Evolutionary conservation across 2,113 vertebrate genomes (phyloP).

Genomic region (Nibea albiflora): DNA sequence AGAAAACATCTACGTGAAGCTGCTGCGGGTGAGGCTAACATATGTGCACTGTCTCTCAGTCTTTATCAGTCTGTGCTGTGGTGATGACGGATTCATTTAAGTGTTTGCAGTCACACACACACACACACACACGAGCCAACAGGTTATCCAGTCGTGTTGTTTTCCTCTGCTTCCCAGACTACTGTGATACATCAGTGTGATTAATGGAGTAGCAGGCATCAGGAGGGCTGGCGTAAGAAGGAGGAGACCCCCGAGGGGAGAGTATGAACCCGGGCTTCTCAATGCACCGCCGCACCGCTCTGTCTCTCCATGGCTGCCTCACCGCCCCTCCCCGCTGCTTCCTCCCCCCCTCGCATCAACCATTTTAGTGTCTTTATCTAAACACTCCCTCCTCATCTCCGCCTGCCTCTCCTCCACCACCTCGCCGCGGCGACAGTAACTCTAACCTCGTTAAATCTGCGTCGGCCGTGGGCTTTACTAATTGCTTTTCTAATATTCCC

Average conservation of each 20-base stretch:
- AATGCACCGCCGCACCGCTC: conserved; percentile 36
- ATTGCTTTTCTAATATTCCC: conserved; percentile 80
- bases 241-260: conserved; percentile 60
- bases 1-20: background rate
- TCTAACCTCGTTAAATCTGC: conserved; percentile 71
- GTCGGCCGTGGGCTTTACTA: conserved; percentile 58
- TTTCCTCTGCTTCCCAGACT: conserved; percentile 58
- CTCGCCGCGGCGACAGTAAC: conserved; percentile 34
- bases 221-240: conserved; percentile 42
- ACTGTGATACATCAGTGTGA: conserved; percentile 76
- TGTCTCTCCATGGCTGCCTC: background rate
- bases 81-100: conserved; percentile 29
- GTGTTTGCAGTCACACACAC: conserved; percentile 66
- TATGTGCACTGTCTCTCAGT: background rate
- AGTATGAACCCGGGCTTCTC: conserved; percentile 51
- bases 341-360: conserved; percentile 20
- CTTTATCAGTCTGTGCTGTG: conserved; percentile 10
- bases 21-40: background rate
- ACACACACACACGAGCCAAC: conserved; percentile 32
- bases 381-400: conserved; percentile 35
- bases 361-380: conserved; percentile 57
- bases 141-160: conserved; percentile 69
- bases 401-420: conserved; percentile 5
- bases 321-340: conserved; percentile 9
- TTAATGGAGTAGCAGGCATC: conserved; percentile 75